Base-by-base conservation (phyloP, 1,140 invertebrate genomes). In the Notospermus geniculatus region DNA sequence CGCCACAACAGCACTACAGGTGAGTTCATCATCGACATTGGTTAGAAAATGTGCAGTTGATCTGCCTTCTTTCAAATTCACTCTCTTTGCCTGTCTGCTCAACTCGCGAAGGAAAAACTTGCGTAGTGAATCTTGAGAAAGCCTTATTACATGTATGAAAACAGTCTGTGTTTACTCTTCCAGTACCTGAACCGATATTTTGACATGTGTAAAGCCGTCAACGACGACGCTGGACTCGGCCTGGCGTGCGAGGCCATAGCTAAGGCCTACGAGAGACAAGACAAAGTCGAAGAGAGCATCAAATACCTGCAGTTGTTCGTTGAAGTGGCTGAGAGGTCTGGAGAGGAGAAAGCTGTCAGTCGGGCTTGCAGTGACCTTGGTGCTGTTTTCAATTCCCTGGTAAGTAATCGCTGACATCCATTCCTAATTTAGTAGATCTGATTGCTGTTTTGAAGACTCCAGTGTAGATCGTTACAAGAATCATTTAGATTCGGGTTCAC, bases 171-270 rank as follows among this genome's bases (percentile, higher is more conserved):
- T 60, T 50, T 53, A 57, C 52, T 56, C 11, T 75, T 72, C 39
- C 70, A 80, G 79, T 74, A 77, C 63, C 70, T 80, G 50, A 73
- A 69, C 23, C 68, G 68, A 41, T 80, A 75, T 60, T 65, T 77
- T n/a, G 67, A 74, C 2, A 71, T 72, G 28, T 77, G 75, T 64
- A 64, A 71, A 60, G 28, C 59, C 2, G 52, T 66, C 5, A 65
- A 69, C 62, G 71, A 79, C 50, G 69, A 73, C 60, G 75, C 75
- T 32, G 74, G 77, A n/a, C 71, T 80, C 54, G 78, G 79, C 13
- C 69, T 71, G 61, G 79, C 78, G 19, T 79, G 77, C 70, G 75
- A 81, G 70, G 77, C 77, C 52, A 76, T 81, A 59, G 77, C 79
- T 13, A 76, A 77, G 56, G 69, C 76, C 39, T 79, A 75, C 68